These are phyloP conservation scores for Cirrhinus mrigala DNA, from an alignment of 2,797 vertebrate genomes.

Conservation along the genomic window DNA sequence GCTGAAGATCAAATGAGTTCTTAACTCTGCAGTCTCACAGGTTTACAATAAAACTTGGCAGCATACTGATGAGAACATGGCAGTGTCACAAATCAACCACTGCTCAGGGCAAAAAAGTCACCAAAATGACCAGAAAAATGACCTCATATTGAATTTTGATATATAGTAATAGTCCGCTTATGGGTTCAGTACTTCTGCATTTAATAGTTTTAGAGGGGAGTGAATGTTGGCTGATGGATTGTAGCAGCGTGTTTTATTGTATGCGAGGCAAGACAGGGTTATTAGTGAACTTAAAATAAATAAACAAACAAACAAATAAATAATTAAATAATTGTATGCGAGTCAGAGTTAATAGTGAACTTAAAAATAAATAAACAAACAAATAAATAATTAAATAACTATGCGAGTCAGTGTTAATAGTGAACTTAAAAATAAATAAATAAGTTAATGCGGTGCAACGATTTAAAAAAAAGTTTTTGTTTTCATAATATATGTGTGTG, in stretches of 20 bases:
- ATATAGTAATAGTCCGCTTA: not conserved
- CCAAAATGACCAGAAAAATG: not conserved
- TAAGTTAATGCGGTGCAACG: no score
- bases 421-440: no score
- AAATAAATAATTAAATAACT: no score
- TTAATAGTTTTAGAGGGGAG: not conserved
- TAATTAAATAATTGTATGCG: no score
- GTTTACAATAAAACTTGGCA: slow-evolving; percentile 2
- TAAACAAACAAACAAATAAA: no score
- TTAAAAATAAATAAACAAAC: no score
- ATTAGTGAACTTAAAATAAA: no score
- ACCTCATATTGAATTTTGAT: not conserved
- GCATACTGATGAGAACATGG: not conserved
- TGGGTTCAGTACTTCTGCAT: not conserved
- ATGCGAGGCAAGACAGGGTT: not conserved
- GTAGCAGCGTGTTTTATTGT: not conserved
- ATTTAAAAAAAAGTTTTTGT: no score
- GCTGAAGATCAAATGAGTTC: not conserved
- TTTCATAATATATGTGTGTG: no score
- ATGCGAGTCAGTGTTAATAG: no score
- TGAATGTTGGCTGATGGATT: not conserved
- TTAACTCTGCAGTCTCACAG: not conserved
- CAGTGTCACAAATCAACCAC: not conserved
- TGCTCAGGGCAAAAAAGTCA: not conserved
- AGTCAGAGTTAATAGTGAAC: no score